Percentiles rank a stretch among this genome's conserved stretches.
These are phyloP conservation scores for Tetragnatha montana DNA, from an alignment of 2,888 invertebrate genomes.

Conservation along the genomic window DNA sequence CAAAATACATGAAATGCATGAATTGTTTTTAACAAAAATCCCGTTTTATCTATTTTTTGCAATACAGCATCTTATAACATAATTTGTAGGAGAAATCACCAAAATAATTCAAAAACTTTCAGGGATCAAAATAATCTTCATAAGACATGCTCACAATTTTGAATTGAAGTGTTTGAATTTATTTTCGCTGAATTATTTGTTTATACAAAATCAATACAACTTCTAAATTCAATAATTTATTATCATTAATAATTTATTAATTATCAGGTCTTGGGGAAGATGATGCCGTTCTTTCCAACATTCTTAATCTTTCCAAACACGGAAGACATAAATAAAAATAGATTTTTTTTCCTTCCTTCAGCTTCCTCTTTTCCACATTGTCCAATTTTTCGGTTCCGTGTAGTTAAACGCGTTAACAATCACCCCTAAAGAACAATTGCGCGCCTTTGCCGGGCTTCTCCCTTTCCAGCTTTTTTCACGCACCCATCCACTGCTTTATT, in stretches of 20 bases:
- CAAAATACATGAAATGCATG: no score
- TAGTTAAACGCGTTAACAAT: conserved; percentile 52
- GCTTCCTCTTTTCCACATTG: conserved; percentile 6
- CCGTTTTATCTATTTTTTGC: no score
- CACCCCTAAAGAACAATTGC: conserved; percentile 26
- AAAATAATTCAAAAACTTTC: no score
- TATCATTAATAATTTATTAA: no score
- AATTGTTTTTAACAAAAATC: no score
- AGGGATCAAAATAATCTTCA: no score
- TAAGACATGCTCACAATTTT: no score
- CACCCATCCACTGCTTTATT: conserved; percentile 15
- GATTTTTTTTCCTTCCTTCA: conserved; percentile 11
- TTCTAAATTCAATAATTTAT: not conserved
- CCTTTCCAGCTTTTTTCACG: not conserved
- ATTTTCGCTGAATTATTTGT: not conserved
- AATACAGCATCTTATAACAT: no score
- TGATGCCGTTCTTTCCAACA: not conserved
- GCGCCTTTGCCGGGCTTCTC: not conserved
- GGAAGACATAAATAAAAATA: conserved; percentile 19
- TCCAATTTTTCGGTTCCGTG: conserved; percentile 44
- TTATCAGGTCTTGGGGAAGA: not conserved
- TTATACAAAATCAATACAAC: not conserved
- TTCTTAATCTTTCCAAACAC: not conserved
- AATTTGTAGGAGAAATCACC: no score
- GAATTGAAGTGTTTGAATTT: no score